Evolutionary conservation across 92 coral and sea anemone genomes (phyloP), one percentile per base, ranked within the genome.

Genomic region (Pocillopora meandrina): DNA sequence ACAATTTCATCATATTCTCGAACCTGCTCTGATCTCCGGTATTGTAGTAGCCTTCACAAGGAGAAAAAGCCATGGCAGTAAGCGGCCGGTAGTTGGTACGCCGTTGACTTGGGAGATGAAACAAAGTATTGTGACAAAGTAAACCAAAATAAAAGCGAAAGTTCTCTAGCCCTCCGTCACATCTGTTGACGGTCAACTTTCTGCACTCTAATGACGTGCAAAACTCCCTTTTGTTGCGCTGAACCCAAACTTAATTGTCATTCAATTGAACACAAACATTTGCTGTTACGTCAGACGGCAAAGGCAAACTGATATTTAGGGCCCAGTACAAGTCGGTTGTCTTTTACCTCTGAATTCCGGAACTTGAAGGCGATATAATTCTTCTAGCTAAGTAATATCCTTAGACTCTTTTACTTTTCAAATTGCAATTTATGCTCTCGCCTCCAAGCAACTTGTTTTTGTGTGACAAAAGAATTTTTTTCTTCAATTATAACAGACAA

Each of bases 1-100:
- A 87, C 36, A 97, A 89, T 58, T 93, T 93, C 75, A 97, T 69
- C 99, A 97, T 97, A 67, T 95, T 94, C 72, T 97, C 98, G 52
- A 92, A 94, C 8, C 90, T 87, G 76, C 90, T 56, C 31, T 85
- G 89, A 64, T 86, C 92, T 0, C 80, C 73, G 52, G 80, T 72
- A 18, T 16, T 56, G 19, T 21, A 49, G 12, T 16, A 34, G 26
- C 63, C 86, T 74, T 73, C 79, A 16, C 17, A 23, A 12, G 73
- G 86, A 31, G 86, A 83, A 73, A 73, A 83, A 3, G 86, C 86
- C 86, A 83, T 83, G 19, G 20, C 65, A 49, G 2, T 42, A 42
- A 42, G 52, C 52, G 52, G 52, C 52, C 52, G 52, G 52, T 42
- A 42, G 52, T 42, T 68, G 5, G 10, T 77, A 77, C 74, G 85